Evolutionary conservation across 2,113 vertebrate genomes (phyloP).

Genomic region (Lepidothrix coronata): DNA sequence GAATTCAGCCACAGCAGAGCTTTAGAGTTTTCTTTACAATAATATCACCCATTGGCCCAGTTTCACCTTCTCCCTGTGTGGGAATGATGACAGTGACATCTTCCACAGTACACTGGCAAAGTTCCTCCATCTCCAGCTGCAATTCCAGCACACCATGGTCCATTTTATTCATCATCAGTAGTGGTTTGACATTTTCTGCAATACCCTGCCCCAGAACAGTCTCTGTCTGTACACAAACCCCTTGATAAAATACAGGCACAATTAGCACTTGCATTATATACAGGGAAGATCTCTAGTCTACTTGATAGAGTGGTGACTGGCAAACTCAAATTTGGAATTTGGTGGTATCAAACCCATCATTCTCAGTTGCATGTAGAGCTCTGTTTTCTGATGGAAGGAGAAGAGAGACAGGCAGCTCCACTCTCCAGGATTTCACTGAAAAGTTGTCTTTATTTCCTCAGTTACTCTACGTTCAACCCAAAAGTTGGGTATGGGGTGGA

Average conservation of each 20-base stretch:
- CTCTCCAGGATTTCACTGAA: not conserved
- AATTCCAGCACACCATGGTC: slow-evolving; percentile 37
- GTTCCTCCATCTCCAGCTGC: slow-evolving; percentile 58
- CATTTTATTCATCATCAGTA: slow-evolving; percentile 64
- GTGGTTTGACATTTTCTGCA: slow-evolving; percentile 36
- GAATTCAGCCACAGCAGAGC: not conserved
- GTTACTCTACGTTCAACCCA: not conserved
- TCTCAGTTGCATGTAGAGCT: not conserved
- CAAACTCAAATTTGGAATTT: not conserved
- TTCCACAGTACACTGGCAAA: slow-evolving; percentile 39
- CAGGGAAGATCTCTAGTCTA: not conserved
- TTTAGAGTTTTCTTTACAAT: slow-evolving; percentile 12
- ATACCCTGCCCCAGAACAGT: slow-evolving; percentile 36
- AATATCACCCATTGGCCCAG: slow-evolving; percentile 46
- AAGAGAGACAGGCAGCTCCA: not conserved
- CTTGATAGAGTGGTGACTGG: not conserved
- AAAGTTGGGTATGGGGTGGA: not conserved
- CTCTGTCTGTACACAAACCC: slow-evolving; percentile 49
- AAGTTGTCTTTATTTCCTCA: not conserved
- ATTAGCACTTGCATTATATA: not conserved
- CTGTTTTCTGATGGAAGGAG: not conserved
- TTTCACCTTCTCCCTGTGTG: slow-evolving; percentile 42
- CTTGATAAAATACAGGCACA: not conserved
- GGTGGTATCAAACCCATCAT: not conserved
- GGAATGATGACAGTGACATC: slow-evolving; percentile 52